Conservation (phyloP, 2,797 vertebrate species). For the Urocyon cinereoargenteus region DNA sequence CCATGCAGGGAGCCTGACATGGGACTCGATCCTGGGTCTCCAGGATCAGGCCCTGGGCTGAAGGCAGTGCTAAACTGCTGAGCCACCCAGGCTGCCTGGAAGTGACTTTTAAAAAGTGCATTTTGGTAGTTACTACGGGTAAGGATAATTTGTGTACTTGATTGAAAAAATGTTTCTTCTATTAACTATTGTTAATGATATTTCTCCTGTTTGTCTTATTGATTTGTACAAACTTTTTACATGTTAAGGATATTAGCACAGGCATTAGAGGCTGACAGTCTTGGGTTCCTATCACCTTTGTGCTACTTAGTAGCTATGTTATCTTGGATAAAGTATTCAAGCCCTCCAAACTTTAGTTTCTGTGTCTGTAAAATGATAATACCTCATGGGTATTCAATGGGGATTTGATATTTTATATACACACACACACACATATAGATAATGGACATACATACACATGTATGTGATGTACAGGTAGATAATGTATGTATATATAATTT, state of each 20-base stretch:
- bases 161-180: constrained; percentile 30
- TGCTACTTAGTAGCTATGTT: background rate
- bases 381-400: background rate
- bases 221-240: background rate
- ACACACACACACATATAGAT: background rate
- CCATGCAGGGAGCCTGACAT: too few relatives aligned
- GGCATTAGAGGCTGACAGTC: background rate
- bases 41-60: too few relatives aligned
- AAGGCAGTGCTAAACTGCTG: too few relatives aligned
- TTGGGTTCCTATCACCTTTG: background rate
- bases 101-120: background rate
- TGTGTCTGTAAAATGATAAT: background rate
- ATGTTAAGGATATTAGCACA: background rate
- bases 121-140: constrained; percentile 35
- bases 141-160: background rate
- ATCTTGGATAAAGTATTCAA: background rate
- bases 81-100: background rate
- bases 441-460: background rate
- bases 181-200: background rate
- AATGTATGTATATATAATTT: background rate
- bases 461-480: background rate
- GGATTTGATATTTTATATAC: background rate
- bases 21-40: too few relatives aligned
- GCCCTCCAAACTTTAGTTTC: background rate
- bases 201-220: background rate